Evolutionary conservation across 2,888 invertebrate species (phyloP), one percentile per base, ranked within the genome.

Genomic region (Sphaerophoria taeniata): DNA sequence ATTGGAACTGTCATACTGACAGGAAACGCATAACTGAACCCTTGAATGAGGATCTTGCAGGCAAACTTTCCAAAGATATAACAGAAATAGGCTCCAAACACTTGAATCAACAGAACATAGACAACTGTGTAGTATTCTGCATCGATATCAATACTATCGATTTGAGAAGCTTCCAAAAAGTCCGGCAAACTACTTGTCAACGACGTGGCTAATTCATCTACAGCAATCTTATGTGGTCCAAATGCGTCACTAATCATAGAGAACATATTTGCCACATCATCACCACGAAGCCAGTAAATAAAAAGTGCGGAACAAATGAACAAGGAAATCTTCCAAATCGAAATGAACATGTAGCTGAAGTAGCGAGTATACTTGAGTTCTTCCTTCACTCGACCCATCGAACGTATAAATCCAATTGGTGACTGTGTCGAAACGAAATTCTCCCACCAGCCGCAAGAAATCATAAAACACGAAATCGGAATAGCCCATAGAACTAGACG

Each of bases 381-480:
- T 70, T 96, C 96, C 90, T 97, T 97, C 61, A 97, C 93, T 90
- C 95, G 94, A 9, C 95, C 96, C 89, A 97, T 93, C 55, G 94
- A 94, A 90, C 95, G 95, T 61, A 97, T 94, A 39, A 92, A 43
- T 0, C 91, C 95, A 86, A 98, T 94, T 0, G 97, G 96, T 75
- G 98, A 98, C 89, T 97, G 95, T 77, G 95, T 94, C 77, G 97
- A 96, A 0, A 98, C 97, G 90, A 97, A 99, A 92, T 99, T 99
- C 92, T 99, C 99, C 99, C 99, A 99, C 98, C 98, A 99, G 33
- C 97, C 97, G 49, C 97, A 94, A 0, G 99, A 99, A 87, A 98
- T 96, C 89, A 98, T 94, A 72, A 98, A 92, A 47, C 98, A 94
- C 0, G 98, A 94, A 0, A 97, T 93, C 0, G 98, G 98, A 88